Evolutionary conservation across 2,797 vertebrate species (phyloP), one percentile per base, ranked within the genome.

Genomic region (Alfaro cultratus): DNA sequence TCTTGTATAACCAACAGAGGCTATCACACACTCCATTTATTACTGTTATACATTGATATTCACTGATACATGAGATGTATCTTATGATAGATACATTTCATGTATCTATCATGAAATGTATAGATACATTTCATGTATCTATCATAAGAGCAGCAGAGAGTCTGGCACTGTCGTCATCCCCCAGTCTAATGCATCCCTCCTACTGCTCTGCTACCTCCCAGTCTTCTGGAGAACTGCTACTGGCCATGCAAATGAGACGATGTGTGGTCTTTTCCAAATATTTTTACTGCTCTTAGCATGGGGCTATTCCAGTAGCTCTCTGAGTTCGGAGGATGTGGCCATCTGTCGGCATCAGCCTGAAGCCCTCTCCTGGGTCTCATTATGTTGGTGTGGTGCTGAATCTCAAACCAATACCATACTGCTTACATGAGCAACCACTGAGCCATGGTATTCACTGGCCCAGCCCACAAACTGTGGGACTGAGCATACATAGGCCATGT

Each of bases 291-390:
- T 84, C 62, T 72, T 64, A 80, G 77, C 77, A 79, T 74, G 74
- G 82, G 77, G 78, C 74, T 82, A 82, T 89, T 85, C 86, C 62
- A 74, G 76, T 77, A 80, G 77, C 67, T 74, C 41, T 70, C 75
- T 41, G 72, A 83, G 84, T 89, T 80, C 80, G 80, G 82, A 81
- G 70, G 78, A 85, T 79, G 74, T 36, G 82, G 80, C 90, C 90
- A 94, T 92, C 92, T 93, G 93, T 91, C 76, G 13, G 75, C 41
- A 80, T 74, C 71, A 8, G 73, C 79, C 74, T 31, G 8, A 73
- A 76, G 84, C 81, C 80, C 77, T 91, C 82, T 89, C 88, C 39
- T 75, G 79, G 86, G 81, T 82, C 85, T 90, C 86, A 80, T 87
- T 83, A 87, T 83, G 85, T 70, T 74, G 80, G 78, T 60, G 23